Conservation (phyloP, 1,140 invertebrate species). For the Episyrphus balteatus region DNA sequence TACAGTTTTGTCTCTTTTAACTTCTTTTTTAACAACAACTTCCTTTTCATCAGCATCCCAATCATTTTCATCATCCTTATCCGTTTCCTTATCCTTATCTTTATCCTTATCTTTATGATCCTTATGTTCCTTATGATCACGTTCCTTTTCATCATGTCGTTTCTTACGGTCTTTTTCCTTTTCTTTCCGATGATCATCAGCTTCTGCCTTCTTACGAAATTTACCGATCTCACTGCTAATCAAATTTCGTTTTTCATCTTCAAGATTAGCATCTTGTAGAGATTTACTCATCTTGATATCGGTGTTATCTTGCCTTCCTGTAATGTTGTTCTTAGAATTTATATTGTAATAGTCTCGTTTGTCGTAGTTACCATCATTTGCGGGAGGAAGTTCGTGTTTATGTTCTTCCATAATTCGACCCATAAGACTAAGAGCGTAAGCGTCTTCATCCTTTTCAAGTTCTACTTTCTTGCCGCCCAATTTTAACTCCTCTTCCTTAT, state of each 20-base stretch:
- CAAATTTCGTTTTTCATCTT: constrained; percentile 92
- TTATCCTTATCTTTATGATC: constrained; percentile 40
- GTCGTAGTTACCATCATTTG: no score
- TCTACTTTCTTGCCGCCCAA: constrained; percentile 31
- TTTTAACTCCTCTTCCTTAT: constrained; percentile 53
- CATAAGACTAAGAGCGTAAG: constrained; percentile 61
- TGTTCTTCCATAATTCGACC: constrained; percentile 71
- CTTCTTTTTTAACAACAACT: constrained; percentile 13
- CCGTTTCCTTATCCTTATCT: constrained; percentile 24
- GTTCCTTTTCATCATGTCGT: constrained; percentile 30
- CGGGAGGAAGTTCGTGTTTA: constrained; percentile 36
- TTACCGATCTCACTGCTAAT: constrained; percentile 94
- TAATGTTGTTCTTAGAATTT: neutral
- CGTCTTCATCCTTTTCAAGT: constrained; percentile 66
- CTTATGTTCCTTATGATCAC: constrained; percentile 34
- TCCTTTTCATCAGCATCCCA: constrained; percentile 33
- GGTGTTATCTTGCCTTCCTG: constrained; percentile 14
- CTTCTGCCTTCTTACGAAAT: constrained; percentile 72
- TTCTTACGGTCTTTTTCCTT: constrained; percentile 44
- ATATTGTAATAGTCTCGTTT: no score
- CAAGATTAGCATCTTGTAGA: constrained; percentile 73
- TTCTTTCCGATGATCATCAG: constrained; percentile 36
- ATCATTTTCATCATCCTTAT: constrained; percentile 38
- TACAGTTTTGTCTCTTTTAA: no score
- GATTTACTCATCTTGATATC: constrained; percentile 45